phyloP scores from a whole-genome alignment of 2,113 vertebrate genomes.

The Hemiprocne comata region DNA sequence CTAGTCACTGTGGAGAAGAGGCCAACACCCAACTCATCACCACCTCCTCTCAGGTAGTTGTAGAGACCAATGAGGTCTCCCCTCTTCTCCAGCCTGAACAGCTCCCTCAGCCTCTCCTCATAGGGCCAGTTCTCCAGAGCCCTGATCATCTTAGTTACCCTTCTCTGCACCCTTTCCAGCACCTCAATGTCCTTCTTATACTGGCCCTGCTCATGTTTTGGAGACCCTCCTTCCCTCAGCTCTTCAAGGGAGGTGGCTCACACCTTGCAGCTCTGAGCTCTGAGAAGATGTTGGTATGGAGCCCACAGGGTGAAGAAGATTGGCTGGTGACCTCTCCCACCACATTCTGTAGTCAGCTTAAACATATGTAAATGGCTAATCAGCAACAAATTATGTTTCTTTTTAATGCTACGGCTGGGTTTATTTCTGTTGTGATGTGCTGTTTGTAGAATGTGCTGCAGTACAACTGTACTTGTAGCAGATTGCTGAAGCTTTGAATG shows the following conservation, averaged over 20 bases:
- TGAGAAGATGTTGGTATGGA: neutral
- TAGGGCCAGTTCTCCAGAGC: too few species aligned
- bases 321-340: neutral
- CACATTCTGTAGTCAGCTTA: neutral
- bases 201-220: neutral
- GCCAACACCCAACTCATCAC: too few species aligned
- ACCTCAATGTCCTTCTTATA: too few species aligned
- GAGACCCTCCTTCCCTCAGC: neutral
- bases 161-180: too few species aligned
- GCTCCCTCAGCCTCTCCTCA: too few species aligned
- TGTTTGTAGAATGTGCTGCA: neutral
- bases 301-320: fast-evolving
- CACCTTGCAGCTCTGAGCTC: neutral
- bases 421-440: neutral
- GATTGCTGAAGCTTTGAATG: neutral
- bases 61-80: too few species aligned
- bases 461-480: neutral
- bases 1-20: too few species aligned
- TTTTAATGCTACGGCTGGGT: neutral
- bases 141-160: too few species aligned
- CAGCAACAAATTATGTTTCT: neutral
- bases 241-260: neutral
- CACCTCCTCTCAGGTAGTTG: too few species aligned
- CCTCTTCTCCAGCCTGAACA: too few species aligned
- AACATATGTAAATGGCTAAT: neutral